A percentile compares a stretch with the other conserved stretches of the same genome.
These are phyloP conservation scores for Spodoptera littoralis DNA, from an alignment of 2,888 invertebrate species.

Conservation along the genomic window DNA sequence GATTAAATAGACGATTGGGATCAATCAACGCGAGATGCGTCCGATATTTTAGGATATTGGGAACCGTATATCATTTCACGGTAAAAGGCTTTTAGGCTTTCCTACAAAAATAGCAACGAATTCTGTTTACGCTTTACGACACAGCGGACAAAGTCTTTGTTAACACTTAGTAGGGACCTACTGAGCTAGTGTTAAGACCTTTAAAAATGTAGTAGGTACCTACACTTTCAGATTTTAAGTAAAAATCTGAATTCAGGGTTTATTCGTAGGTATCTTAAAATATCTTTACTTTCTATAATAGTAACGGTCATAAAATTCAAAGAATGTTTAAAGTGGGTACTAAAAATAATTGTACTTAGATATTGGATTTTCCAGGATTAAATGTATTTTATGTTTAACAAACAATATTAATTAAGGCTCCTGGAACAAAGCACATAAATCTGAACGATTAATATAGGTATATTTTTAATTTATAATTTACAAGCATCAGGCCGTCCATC, in stretches of 20 bases:
- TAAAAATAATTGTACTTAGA: too few relatives aligned
- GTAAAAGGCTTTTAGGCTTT: slow-evolving; percentile 41
- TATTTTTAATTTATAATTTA: slow-evolving; percentile 50
- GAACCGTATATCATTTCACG: slow-evolving; percentile 38
- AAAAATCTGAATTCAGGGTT: too few relatives aligned
- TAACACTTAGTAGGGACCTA: too few relatives aligned
- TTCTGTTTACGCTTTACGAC: too few relatives aligned
- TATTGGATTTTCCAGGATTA: slow-evolving; percentile 15
- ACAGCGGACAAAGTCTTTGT: too few relatives aligned
- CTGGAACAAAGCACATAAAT: slow-evolving; percentile 39
- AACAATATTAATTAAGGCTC: slow-evolving; percentile 37
- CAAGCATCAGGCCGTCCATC: slow-evolving; percentile 45
- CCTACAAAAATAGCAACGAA: slow-evolving; percentile 23
- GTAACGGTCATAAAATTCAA: too few relatives aligned
- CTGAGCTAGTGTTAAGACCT: slow-evolving; percentile 10
- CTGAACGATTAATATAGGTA: slow-evolving; percentile 24
- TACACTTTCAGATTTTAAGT: too few relatives aligned
- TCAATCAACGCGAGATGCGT: slow-evolving; percentile 56
- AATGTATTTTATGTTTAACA: slow-evolving; percentile 25
- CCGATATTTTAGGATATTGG: slow-evolving; percentile 54
- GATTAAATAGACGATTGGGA: slow-evolving; percentile 52
- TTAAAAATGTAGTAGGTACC: too few relatives aligned
- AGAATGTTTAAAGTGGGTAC: too few relatives aligned
- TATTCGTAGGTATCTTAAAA: too few relatives aligned
- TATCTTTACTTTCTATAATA: too few relatives aligned